Evolutionary conservation across 2,113 vertebrate genomes (phyloP), one percentile per base, ranked within the genome.

Genomic region (Neotragus moschatus): DNA sequence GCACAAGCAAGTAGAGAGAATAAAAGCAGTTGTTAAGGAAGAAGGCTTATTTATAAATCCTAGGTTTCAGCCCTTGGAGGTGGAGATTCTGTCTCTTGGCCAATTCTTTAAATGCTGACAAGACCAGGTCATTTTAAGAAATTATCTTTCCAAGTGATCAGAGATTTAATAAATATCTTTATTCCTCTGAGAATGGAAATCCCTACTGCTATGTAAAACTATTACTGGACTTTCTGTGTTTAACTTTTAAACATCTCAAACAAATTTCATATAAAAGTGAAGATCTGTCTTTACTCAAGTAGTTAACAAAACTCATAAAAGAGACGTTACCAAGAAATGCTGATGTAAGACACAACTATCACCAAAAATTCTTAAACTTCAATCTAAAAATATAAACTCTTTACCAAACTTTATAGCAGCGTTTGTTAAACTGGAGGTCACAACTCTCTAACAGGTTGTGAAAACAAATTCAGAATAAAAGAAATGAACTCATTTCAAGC

Each of bases 41-140:
- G 36, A 97, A 63, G 26, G 30, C 16, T 11, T 84, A 17, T 12
- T 3, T 84, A 2, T 55, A 66, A 95, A 33, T 28, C 23, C 49
- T 47, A 91, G 36, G 49, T 86, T 91, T 28, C 19, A 91, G 49
- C 13, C 43, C 39, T 75, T 56, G 23, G 6, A 93, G 25, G 33
- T n/a, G 19, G 45, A 19, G 30, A 61, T 84, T 90, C 77, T 92
- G 16, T 96, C 43, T 91, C 61, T 75, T 25, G 66, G 63, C 33
- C 25, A 80, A 66, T 28, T 81, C 95, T 90, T 47, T 81, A 60
- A 75, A 81, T 30, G 55, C 28, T 92, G 39, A 70, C 16, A 86
- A 93, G 47, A 93, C 10, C 70, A 53, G 9, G 11, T n/a, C 47
- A 88, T 87, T 92, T 97, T 91, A 90, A 86, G 66, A 96, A 96